Evolutionary conservation across 1,140 invertebrate species (phyloP).

Genomic region (Coptotermes formosanus): DNA sequence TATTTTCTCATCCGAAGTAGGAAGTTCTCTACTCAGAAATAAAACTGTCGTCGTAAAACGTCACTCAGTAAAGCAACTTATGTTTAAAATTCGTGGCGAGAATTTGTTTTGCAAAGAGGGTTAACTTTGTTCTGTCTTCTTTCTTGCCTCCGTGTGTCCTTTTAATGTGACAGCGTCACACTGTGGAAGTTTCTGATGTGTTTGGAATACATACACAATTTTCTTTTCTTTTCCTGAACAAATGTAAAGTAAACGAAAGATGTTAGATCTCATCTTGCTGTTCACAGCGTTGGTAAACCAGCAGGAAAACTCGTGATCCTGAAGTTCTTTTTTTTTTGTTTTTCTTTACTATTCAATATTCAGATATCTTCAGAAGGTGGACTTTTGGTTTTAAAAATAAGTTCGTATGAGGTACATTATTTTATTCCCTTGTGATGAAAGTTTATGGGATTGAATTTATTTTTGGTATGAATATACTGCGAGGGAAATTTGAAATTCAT

Average conservation of each 20-base stretch:
- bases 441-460: not conserved
- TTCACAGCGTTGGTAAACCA: not conserved
- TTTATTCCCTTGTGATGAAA: not conserved
- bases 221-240: not conserved
- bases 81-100: not conserved
- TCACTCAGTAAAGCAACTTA: not conserved
- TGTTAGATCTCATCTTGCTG: not conserved
- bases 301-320: not conserved
- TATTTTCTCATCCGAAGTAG: too few relatives aligned
- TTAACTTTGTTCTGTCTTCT: not conserved
- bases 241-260: not conserved
- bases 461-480: not conserved
- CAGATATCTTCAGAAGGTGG: not conserved
- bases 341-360: constrained; percentile 1
- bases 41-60: too few relatives aligned
- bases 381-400: not conserved
- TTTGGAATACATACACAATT: not conserved
- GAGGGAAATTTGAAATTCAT: not conserved
- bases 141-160: not conserved
- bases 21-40: too few relatives aligned
- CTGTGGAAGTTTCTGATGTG: not conserved
- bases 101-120: not conserved
- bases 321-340: constrained; percentile 7
- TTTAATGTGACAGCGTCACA: constrained; percentile 11
- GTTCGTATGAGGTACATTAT: not conserved